phyloP scores from a whole-genome alignment of 2,797 vertebrate genomes.

The Zenarchopterus dispar region DNA sequence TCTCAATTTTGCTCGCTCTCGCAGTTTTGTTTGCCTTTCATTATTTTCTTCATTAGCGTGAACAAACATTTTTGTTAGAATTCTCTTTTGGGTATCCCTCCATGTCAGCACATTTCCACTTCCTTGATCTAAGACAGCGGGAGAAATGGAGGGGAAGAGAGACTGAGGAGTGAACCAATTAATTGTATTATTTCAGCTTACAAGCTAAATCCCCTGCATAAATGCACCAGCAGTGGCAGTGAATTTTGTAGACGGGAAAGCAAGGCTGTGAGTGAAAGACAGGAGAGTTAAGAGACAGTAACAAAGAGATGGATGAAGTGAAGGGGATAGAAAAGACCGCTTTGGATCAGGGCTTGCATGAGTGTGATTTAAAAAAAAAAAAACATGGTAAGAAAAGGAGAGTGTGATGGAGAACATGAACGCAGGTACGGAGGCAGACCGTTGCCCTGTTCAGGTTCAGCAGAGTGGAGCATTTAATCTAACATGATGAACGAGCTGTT shows the following conservation, averaged over 20 bases:
- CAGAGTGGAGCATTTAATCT: slow-evolving; percentile 86
- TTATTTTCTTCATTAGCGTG: slow-evolving; percentile 83
- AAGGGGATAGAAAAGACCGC: slow-evolving; percentile 20
- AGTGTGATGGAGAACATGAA: slow-evolving; percentile 65
- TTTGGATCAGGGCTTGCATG: slow-evolving; percentile 24
- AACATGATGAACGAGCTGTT: slow-evolving; percentile 85
- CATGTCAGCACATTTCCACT: slow-evolving; percentile 80
- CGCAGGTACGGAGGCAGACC: slow-evolving; percentile 58
- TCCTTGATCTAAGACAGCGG: slow-evolving; percentile 69
- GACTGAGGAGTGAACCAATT: slow-evolving; percentile 70
- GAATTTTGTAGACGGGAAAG: slow-evolving; percentile 20
- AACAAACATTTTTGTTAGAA: slow-evolving; percentile 82
- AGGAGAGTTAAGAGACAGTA: slow-evolving; percentile 33
- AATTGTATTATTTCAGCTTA: slow-evolving; percentile 83
- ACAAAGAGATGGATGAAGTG: slow-evolving; percentile 40
- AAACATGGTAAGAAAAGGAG: slow-evolving; percentile 49
- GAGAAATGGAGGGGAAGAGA: slow-evolving; percentile 51
- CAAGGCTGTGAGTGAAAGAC: slow-evolving; percentile 44
- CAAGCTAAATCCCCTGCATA: slow-evolving; percentile 70
- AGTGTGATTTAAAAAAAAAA: slow-evolving; percentile 33
- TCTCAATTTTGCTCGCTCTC: slow-evolving; percentile 56
- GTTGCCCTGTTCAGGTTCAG: slow-evolving; percentile 76
- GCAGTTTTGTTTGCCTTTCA: slow-evolving; percentile 82
- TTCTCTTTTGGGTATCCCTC: slow-evolving; percentile 78
- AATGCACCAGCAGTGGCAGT: slow-evolving; percentile 45